Conservation (phyloP, 2,888 invertebrate species). For the Yponomeuta evonymella region DNA sequence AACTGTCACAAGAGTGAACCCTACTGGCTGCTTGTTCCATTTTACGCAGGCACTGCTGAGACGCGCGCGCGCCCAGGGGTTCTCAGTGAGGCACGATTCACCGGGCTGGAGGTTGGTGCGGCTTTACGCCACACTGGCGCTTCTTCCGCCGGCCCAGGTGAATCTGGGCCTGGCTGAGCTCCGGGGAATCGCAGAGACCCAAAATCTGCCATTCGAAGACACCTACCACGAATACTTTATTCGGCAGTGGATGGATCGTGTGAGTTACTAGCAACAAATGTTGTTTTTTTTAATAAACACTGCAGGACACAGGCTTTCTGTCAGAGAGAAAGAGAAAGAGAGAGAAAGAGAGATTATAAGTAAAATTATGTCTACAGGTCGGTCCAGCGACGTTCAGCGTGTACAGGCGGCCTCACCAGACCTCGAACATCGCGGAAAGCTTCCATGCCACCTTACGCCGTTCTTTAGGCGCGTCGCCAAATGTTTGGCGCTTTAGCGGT, state of each 20-base stretch:
- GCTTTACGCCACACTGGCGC: neutral
- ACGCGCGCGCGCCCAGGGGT: neutral
- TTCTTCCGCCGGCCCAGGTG: neutral
- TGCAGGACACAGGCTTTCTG: too few species aligned
- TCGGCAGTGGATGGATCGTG: neutral
- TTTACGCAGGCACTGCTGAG: neutral
- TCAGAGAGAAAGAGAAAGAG: too few species aligned
- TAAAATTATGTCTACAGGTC: neutral
- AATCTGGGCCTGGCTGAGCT: neutral
- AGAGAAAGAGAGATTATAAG: too few species aligned
- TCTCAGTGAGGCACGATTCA: neutral
- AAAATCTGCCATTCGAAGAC: neutral
- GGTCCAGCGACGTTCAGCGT: neutral
- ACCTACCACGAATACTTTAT: neutral
- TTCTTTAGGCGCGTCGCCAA: neutral
- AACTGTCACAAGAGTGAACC: neutral
- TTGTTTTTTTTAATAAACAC: too few species aligned
- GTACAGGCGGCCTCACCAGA: neutral
- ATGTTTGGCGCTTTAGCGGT: slow-evolving; percentile 3
- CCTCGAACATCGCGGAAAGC: neutral
- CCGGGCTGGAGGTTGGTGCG: neutral
- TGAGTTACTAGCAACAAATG: too few species aligned
- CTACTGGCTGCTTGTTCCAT: neutral
- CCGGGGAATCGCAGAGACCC: neutral
- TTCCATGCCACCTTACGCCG: neutral